Evolutionary conservation across 2,888 invertebrate genomes (phyloP).

Genomic region (Hydropsyche betteni): DNA sequence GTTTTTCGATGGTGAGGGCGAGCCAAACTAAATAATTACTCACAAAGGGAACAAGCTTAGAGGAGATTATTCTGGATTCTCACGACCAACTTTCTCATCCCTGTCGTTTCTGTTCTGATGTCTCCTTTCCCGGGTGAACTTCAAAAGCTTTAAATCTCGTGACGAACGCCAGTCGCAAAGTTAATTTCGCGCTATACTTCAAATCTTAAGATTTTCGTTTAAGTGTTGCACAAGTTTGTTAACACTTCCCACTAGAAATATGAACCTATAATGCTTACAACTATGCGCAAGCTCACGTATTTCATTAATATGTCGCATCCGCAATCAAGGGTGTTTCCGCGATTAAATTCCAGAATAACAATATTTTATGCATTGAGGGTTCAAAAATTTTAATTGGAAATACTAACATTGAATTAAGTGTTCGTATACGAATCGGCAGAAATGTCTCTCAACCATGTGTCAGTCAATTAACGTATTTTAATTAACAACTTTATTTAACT

Average conservation of each 20-base stretch:
- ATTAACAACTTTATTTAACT: too few relatives aligned
- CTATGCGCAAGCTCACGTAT: too few relatives aligned
- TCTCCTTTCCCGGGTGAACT: slow-evolving; percentile 15
- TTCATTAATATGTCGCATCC: too few relatives aligned
- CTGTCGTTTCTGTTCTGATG: slow-evolving; percentile 19
- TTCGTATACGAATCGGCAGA: too few relatives aligned
- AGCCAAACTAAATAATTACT: slow-evolving; percentile 34
- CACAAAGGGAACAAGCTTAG: slow-evolving; percentile 26
- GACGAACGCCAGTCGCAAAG: slow-evolving; percentile 25
- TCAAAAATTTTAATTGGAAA: too few relatives aligned
- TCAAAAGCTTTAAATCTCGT: slow-evolving; percentile 34
- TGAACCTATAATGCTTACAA: slow-evolving; percentile 2
- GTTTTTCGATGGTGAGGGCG: slow-evolving; percentile 18
- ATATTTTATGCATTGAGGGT: too few relatives aligned
- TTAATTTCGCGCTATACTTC: slow-evolving; percentile 30
- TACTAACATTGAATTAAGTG: too few relatives aligned
- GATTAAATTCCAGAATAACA: too few relatives aligned
- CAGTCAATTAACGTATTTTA: too few relatives aligned
- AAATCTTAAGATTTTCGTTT: slow-evolving; percentile 23
- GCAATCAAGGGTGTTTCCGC: too few relatives aligned
- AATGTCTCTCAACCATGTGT: too few relatives aligned
- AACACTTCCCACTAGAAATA: neutral
- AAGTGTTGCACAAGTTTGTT: slow-evolving; percentile 23
- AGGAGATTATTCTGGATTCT: slow-evolving; percentile 22
- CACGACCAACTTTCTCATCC: slow-evolving; percentile 19